Conservation (phyloP, 2,888 invertebrate species). For the Aspidiotus destructor region DNA sequence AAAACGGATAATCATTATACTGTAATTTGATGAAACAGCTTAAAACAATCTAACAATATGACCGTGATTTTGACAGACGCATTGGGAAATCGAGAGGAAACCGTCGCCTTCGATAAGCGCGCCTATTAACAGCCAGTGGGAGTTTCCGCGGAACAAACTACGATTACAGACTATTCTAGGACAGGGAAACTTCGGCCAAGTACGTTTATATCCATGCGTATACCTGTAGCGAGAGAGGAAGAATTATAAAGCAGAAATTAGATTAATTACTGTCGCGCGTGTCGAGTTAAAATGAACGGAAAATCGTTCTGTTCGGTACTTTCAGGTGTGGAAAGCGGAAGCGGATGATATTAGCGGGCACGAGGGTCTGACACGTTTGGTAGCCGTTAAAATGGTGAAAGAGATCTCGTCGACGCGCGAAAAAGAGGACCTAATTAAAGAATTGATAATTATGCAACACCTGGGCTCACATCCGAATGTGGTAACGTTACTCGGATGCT, state of each 20-base stretch:
- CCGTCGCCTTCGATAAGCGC: slow-evolving; percentile 16
- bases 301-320: slow-evolving; percentile 8
- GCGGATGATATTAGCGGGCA: slow-evolving; percentile 69
- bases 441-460: slow-evolving; percentile 70
- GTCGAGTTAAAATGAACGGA: too few species aligned
- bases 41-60: not conserved
- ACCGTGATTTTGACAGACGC: slow-evolving; percentile 27
- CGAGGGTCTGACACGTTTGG: slow-evolving; percentile 63
- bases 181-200: slow-evolving; percentile 77
- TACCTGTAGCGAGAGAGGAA: not conserved
- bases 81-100: slow-evolving; percentile 34
- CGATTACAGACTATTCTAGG: slow-evolving; percentile 68
- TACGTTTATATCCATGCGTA: slow-evolving; percentile 39
- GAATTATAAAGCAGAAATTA: not conserved
- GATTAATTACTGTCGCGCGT: too few species aligned
- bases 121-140: slow-evolving; percentile 46
- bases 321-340: slow-evolving; percentile 73
- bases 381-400: slow-evolving; percentile 76
- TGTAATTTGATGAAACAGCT: not conserved
- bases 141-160: slow-evolving; percentile 67
- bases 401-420: slow-evolving; percentile 68
- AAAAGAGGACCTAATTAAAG: slow-evolving; percentile 62
- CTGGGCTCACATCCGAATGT: slow-evolving; percentile 74
- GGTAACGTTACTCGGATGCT: slow-evolving; percentile 69
- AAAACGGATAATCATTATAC: not conserved